These are phyloP conservation scores for Leptopilina syphax DNA, from an alignment of 2,888 invertebrate species.

Conservation along the genomic window DNA sequence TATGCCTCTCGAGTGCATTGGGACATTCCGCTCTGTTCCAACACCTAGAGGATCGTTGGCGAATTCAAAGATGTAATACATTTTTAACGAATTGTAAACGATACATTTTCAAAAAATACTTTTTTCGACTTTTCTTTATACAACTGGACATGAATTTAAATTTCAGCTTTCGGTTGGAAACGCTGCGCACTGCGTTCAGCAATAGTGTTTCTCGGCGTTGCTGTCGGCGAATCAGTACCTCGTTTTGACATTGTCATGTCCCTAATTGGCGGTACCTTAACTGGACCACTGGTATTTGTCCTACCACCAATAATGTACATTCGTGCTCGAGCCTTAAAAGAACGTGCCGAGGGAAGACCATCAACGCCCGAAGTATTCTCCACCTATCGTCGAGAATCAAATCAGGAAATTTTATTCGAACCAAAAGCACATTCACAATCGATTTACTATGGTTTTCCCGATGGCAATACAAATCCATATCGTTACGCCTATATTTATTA, in stretches of 20 bases:
- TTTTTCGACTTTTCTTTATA: too few relatives aligned
- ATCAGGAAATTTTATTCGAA: conserved; percentile 54
- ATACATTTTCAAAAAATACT: too few relatives aligned
- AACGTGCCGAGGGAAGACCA: conserved; percentile 40
- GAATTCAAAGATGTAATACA: conserved; percentile 84
- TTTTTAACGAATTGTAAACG: too few relatives aligned
- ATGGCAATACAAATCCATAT: conserved; percentile 48
- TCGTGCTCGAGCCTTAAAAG: conserved; percentile 80
- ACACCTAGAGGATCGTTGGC: conserved; percentile 87
- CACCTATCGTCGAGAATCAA: conserved; percentile 56
- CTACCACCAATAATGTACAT: conserved; percentile 90
- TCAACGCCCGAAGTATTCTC: conserved; percentile 61
- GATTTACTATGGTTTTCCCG: conserved; percentile 60
- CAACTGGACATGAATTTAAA: neutral
- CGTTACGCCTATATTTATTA: conserved; percentile 70
- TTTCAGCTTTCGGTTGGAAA: conserved; percentile 86
- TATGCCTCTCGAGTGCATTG: conserved; percentile 87
- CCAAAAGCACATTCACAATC: conserved; percentile 68
- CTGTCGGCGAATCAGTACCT: conserved; percentile 89
- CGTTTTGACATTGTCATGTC: conserved; percentile 92
- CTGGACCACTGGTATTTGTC: conserved; percentile 90
- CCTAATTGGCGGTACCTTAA: conserved; percentile 89
- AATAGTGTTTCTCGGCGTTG: conserved; percentile 84
- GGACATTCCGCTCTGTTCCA: conserved; percentile 89
- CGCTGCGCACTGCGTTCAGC: conserved; percentile 85